These are phyloP conservation scores for Osmerus mordax DNA, from an alignment of 2,113 vertebrate species.

Conservation along the genomic window DNA sequence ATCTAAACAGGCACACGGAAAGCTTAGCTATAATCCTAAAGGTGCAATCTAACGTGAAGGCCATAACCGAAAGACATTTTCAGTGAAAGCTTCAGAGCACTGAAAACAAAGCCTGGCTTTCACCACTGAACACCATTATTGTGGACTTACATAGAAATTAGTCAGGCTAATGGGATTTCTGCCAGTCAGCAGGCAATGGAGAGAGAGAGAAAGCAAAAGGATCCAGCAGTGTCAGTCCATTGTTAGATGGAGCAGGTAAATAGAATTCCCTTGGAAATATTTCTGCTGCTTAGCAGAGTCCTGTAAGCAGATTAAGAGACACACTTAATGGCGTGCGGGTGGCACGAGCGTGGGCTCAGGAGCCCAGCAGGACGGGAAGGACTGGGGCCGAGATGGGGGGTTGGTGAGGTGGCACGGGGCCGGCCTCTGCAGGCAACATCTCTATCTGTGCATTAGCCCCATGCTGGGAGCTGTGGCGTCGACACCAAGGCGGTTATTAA, in stretches of 20 bases:
- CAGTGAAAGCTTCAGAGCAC: background rate
- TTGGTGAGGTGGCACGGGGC: background rate
- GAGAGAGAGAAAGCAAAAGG: conserved; percentile 1
- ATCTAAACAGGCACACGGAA: background rate
- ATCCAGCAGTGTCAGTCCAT: conserved; percentile 4
- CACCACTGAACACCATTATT: conserved; percentile 9
- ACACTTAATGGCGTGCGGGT: conserved; percentile 38
- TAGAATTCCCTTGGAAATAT: conserved; percentile 45
- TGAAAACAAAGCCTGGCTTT: conserved; percentile 1
- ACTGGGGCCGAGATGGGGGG: background rate
- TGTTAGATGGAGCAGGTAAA: conserved; percentile 19
- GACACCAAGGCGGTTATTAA: conserved; percentile 63
- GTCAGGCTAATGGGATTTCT: conserved; percentile 14
- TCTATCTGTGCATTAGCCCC: conserved; percentile 66
- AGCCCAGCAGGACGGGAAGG: background rate
- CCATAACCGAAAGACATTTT: background rate
- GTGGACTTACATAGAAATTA: conserved; percentile 17
- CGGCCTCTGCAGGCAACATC: conserved; percentile 45
- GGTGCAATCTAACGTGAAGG: background rate
- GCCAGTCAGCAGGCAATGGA: conserved; percentile 6
- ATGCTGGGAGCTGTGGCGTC: conserved; percentile 55
- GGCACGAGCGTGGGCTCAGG: conserved; percentile 18
- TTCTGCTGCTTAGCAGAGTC: conserved; percentile 41
- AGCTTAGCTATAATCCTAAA: conserved; percentile 9
- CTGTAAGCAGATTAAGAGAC: conserved; percentile 52